A percentile compares a stretch with the other conserved stretches of the same genome.
Conservation (phyloP, 2,113 vertebrate species). For the Promerops cafer region DNA sequence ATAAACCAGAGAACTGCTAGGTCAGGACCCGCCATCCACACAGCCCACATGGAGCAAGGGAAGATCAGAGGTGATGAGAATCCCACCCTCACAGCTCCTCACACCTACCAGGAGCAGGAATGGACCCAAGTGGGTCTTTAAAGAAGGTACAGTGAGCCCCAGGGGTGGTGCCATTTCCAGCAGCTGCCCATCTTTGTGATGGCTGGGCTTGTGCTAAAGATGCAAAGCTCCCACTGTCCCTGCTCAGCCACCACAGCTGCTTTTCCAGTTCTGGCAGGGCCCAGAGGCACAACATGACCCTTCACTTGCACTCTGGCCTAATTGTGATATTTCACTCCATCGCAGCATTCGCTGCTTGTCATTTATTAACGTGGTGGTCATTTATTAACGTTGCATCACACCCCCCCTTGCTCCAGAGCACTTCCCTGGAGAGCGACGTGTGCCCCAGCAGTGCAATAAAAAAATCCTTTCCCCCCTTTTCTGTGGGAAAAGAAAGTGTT, state of each 20-base stretch:
- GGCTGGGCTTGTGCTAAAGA: rapidly evolving
- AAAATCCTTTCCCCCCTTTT: background rate
- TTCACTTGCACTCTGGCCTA: background rate
- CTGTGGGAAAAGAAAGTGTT: constrained; percentile 37
- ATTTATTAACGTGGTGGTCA: background rate
- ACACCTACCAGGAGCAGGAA: background rate
- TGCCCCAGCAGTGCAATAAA: constrained; percentile 24
- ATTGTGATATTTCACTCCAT: background rate
- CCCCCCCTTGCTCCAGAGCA: background rate
- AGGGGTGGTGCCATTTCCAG: rapidly evolving
- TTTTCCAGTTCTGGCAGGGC: background rate
- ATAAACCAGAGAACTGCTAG: background rate
- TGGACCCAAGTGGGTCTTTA: background rate
- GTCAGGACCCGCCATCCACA: rapidly evolving
- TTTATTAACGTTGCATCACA: background rate
- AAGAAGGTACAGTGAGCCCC: rapidly evolving
- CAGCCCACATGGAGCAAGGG: background rate
- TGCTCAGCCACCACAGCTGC: background rate
- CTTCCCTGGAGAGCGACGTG: background rate
- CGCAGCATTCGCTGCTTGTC: background rate
- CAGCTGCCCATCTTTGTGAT: rapidly evolving
- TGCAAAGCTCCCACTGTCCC: background rate
- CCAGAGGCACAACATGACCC: background rate
- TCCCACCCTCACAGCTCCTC: background rate
- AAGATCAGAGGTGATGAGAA: background rate